A percentile compares a stretch with the other conserved stretches of the same genome.
phyloP scores from a whole-genome alignment of 2,888 invertebrate genomes.

The Sminthurides aquaticus region DNA sequence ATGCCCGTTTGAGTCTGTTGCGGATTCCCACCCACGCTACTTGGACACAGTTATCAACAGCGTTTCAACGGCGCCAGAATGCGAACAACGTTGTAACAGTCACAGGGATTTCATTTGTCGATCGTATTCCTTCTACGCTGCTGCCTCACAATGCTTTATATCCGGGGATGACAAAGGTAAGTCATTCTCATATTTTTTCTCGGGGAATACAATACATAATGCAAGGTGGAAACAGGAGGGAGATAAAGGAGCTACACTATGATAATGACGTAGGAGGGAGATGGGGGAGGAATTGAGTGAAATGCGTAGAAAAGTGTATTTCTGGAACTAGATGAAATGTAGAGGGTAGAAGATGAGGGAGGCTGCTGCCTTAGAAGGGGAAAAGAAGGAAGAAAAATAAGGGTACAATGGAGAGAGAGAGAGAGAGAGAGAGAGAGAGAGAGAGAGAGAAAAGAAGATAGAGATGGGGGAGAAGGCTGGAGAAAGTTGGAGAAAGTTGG shows the following conservation, averaged over 20 bases:
- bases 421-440: slow-evolving; percentile 4
- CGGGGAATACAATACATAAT: too few relatives aligned
- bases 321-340: too few relatives aligned
- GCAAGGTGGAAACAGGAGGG: too few relatives aligned
- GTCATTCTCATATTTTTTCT: too few relatives aligned
- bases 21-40: slow-evolving; percentile 46
- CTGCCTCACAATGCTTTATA: slow-evolving; percentile 48
- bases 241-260: too few relatives aligned
- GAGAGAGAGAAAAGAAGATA: background rate
- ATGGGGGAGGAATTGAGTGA: too few relatives aligned
- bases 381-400: background rate
- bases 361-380: too few relatives aligned
- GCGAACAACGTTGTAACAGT: slow-evolving; percentile 47
- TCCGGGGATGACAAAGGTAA: slow-evolving; percentile 48
- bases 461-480: background rate
- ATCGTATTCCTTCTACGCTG: slow-evolving; percentile 48
- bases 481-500: background rate
- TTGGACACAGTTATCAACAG: slow-evolving; percentile 46
- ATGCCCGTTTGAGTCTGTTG: slow-evolving; percentile 45
- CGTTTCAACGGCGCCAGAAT: slow-evolving; percentile 46
- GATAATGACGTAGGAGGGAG: too few relatives aligned
- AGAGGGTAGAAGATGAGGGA: too few relatives aligned
- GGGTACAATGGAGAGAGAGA: background rate
- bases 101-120: slow-evolving; percentile 48
- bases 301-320: too few relatives aligned